Conservation (phyloP, 2,888 invertebrate species). For the Augiades crinisus region DNA sequence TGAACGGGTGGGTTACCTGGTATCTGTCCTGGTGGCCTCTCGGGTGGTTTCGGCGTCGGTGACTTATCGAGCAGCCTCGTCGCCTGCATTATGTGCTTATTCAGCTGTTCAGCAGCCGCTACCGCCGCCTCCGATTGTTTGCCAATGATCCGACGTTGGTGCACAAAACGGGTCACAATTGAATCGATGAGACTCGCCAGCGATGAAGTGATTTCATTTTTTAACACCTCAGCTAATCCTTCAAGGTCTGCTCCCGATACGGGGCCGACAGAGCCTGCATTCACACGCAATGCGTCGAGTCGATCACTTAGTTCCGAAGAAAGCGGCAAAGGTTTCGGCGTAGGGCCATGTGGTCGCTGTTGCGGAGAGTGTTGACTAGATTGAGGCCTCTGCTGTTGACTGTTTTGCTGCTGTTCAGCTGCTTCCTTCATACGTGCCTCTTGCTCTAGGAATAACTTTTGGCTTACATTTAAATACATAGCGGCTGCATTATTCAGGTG, state of each 20-base stretch:
- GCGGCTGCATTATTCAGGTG: slow-evolving; percentile 83
- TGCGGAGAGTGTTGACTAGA: slow-evolving; percentile 82
- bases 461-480: slow-evolving; percentile 89
- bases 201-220: slow-evolving; percentile 93
- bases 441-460: slow-evolving; percentile 90
- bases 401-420: slow-evolving; percentile 78
- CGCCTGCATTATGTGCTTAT: slow-evolving; percentile 91
- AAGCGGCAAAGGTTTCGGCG: slow-evolving; percentile 72
- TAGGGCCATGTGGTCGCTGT: slow-evolving; percentile 70
- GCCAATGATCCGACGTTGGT: slow-evolving; percentile 88
- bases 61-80: slow-evolving; percentile 91
- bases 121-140: slow-evolving; percentile 90
- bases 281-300: slow-evolving; percentile 87
- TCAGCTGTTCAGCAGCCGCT: slow-evolving; percentile 91
- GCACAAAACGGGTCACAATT: slow-evolving; percentile 91
- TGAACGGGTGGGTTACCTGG: slow-evolving; percentile 81
- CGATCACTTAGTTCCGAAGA: slow-evolving; percentile 89
- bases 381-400: slow-evolving; percentile 81
- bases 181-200: slow-evolving; percentile 93
- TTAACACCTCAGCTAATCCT: slow-evolving; percentile 94
- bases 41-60: slow-evolving; percentile 86
- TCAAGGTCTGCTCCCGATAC: slow-evolving; percentile 91
- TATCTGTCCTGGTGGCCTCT: slow-evolving; percentile 80
- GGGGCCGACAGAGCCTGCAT: slow-evolving; percentile 84
- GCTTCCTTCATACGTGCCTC: slow-evolving; percentile 88